Conservation (phyloP, 2,888 invertebrate genomes). For the Coelogynopora nodosa region DNA sequence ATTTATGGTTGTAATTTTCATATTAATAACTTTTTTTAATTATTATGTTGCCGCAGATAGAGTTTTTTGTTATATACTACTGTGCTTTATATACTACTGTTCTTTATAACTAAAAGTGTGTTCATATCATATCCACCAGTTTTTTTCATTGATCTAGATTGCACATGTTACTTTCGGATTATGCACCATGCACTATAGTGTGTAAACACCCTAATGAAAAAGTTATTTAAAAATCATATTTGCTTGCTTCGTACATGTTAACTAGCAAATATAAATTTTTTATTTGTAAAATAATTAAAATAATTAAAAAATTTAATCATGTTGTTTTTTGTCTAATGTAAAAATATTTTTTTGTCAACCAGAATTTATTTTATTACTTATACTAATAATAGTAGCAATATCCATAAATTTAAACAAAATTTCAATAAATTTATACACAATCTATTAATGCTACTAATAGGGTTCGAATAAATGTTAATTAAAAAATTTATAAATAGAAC, state of each 20-base stretch:
- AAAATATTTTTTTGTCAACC: background rate
- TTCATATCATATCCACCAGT: no score
- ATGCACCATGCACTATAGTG: background rate
- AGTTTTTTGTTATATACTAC: no score
- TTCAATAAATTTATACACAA: background rate
- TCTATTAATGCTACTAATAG: background rate
- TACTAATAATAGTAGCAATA: background rate
- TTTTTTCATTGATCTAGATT: no score
- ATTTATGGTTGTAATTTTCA: no score
- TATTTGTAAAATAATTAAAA: background rate
- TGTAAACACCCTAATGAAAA: background rate
- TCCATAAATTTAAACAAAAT: background rate
- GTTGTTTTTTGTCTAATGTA: background rate
- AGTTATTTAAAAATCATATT: background rate
- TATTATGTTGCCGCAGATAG: no score
- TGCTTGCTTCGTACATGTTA: background rate
- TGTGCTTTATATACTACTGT: no score
- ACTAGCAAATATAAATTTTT: background rate
- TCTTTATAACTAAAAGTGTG: no score
- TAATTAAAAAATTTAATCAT: background rate
- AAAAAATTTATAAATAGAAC: background rate
- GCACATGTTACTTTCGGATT: background rate
- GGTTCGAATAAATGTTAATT: background rate
- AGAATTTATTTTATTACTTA: background rate
- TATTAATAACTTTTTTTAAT: no score